phyloP scores from a whole-genome alignment of 2,113 vertebrate genomes.

The Melanerpes aurifrons region DNA sequence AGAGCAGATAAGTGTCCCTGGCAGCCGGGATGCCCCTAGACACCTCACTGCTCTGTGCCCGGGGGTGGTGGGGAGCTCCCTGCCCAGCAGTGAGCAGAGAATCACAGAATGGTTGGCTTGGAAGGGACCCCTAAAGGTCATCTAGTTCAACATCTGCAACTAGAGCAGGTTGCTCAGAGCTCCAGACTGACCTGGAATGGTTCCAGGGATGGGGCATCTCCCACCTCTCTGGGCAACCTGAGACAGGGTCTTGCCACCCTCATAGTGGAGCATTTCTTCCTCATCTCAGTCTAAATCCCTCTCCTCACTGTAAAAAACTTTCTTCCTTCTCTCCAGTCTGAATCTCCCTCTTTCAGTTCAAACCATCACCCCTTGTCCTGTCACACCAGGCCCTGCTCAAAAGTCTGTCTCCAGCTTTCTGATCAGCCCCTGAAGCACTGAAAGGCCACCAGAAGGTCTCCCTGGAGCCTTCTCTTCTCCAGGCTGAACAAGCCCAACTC shows the following conservation, averaged over 20 bases:
- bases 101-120: not conserved
- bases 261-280: not conserved
- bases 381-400: not conserved
- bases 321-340: not conserved
- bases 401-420: not conserved
- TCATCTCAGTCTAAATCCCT: no score
- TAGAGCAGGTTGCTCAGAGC: not conserved
- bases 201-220: not conserved
- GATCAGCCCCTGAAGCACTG: not conserved
- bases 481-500: not conserved
- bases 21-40: not conserved
- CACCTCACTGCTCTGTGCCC: rapidly evolving
- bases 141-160: not conserved
- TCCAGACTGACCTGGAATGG: not conserved
- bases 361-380: not conserved
- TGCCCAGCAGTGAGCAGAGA: not conserved
- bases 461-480: not conserved
- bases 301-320: no score
- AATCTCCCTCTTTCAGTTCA: not conserved
- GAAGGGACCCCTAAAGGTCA: not conserved
- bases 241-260: not conserved
- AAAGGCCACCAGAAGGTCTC: not conserved
- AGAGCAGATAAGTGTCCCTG: not conserved
- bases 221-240: not conserved
- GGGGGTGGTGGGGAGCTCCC: not conserved